Conservation (phyloP, 2,113 vertebrate species). For the Cyprinodon brontotheroides region DNA sequence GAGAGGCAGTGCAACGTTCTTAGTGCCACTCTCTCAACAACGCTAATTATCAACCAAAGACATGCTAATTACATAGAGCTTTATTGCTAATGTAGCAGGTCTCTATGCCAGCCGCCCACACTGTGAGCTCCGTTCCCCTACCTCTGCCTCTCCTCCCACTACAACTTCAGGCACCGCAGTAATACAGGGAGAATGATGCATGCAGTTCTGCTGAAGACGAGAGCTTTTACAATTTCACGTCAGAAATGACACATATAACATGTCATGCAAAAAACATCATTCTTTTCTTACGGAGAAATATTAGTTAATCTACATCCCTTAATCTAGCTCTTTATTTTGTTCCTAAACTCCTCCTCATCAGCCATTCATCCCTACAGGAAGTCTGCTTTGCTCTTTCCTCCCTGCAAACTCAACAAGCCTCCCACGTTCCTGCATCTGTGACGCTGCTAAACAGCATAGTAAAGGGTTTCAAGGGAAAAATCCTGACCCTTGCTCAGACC, state of each 20-base stretch:
- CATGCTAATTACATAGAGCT: slow-evolving; percentile 88
- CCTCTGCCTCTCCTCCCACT: slow-evolving; percentile 83
- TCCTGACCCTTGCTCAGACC: slow-evolving; percentile 10
- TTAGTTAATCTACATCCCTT: slow-evolving; percentile 14
- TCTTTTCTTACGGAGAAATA: background rate
- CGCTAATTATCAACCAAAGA: slow-evolving; percentile 91
- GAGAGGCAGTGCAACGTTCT: slow-evolving; percentile 76
- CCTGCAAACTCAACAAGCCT: slow-evolving; percentile 38
- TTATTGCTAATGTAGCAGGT: slow-evolving; percentile 88
- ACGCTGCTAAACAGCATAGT: slow-evolving; percentile 72
- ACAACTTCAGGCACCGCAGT: slow-evolving; percentile 76
- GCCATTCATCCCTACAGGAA: slow-evolving; percentile 68
- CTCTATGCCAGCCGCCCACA: slow-evolving; percentile 83
- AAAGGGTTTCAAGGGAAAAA: slow-evolving; percentile 56
- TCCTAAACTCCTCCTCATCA: slow-evolving; percentile 41
- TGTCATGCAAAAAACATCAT: slow-evolving; percentile 18
- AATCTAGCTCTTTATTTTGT: slow-evolving; percentile 21
- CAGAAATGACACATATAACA: slow-evolving; percentile 30
- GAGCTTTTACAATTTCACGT: slow-evolving; percentile 38
- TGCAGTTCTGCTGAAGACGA: slow-evolving; percentile 45
- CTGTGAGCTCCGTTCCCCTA: slow-evolving; percentile 78
- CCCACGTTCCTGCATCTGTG: slow-evolving; percentile 68
- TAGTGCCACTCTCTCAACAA: slow-evolving; percentile 82
- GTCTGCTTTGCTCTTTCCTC: slow-evolving; percentile 64
- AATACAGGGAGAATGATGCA: slow-evolving; percentile 59